Evolutionary conservation across 2,797 vertebrate genomes (phyloP), one percentile per base, ranked within the genome.

Genomic region (Syncerus caffer): DNA sequence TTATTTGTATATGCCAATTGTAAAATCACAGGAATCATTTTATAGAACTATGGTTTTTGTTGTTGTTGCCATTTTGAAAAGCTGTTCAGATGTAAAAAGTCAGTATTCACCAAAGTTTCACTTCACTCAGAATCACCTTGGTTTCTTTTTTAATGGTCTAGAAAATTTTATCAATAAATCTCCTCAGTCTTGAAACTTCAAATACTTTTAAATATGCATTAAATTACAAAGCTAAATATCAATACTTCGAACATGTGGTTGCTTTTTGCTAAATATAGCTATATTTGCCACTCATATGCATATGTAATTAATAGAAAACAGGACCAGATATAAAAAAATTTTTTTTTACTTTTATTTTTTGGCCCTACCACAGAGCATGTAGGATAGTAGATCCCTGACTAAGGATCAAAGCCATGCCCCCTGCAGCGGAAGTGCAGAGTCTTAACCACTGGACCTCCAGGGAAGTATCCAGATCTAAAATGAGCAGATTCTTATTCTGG

Each of bases 171-270:
- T 38, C 57, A 53, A 34, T 51, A 91, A 45, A 85, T 55, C 82
- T 62, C 42, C 83, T 86, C 38, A 60, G 19, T 34, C 89, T 71
- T 90, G 12, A 93, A 96, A 80, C 57, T 67, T 83, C 85, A 89
- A 95, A 50, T n/a, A 89, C 14, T 38, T 96, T 85, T 21, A 95
- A 25, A 80, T 62, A n/a, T 47, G 10, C 23, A 19, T 64, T 85
- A 38, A 62, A 76, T 47, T 74, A n/a, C 74, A 93, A 96, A 91
- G 57, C 25, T 58, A 97, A 83, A 67, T 34, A 93, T 64, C n/a
- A 90, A 93, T 21, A 86, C 29, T 82, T 85, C 47, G 17, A 89
- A 89, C 29, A 86, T 29, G 13, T 88, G 64, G 5, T 34, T 62
- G 13, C 9, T 91, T 62, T 82, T 87, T 90, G 64, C 74, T 89